phyloP scores from a whole-genome alignment of 1,140 invertebrate genomes.

The Triops cancriformis region DNA sequence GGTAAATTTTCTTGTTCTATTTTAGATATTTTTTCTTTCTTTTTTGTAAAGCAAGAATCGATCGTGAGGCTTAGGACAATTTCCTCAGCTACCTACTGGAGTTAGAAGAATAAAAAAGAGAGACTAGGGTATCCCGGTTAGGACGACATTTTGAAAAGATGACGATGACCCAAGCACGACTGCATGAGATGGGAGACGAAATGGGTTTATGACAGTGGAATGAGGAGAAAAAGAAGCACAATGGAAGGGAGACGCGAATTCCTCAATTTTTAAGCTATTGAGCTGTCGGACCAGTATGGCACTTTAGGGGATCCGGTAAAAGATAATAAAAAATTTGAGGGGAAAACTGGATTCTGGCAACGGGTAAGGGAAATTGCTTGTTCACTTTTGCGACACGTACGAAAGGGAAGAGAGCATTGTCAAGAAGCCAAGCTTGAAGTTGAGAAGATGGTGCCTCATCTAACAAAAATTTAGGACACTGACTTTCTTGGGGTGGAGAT shows the following conservation, averaged over 20 bases:
- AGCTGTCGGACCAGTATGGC: neutral
- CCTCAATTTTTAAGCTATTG: neutral
- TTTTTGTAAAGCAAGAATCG: neutral
- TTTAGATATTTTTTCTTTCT: conserved; percentile 4
- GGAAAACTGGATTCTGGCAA: neutral
- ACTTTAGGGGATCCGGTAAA: neutral
- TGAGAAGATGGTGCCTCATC: neutral
- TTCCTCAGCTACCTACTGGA: neutral
- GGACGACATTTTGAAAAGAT: too few species aligned
- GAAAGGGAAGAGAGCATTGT: neutral
- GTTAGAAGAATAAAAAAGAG: neutral
- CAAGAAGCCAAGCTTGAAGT: neutral
- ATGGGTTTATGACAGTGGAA: too few species aligned
- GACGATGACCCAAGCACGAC: too few species aligned
- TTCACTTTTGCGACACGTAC: neutral
- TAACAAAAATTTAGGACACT: neutral
- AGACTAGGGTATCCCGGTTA: neutral
- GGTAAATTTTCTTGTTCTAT: conserved; percentile 60
- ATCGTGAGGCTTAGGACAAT: neutral
- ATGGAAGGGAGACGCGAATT: neutral
- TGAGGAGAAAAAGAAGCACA: too few species aligned
- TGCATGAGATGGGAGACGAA: too few species aligned
- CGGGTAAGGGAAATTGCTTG: neutral
- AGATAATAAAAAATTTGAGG: neutral
- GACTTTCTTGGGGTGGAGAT: too few species aligned